A percentile compares a stretch with the other conserved stretches of the same genome.
phyloP scores from a whole-genome alignment of 2,797 vertebrate genomes.

The Sebastes elongatus region DNA sequence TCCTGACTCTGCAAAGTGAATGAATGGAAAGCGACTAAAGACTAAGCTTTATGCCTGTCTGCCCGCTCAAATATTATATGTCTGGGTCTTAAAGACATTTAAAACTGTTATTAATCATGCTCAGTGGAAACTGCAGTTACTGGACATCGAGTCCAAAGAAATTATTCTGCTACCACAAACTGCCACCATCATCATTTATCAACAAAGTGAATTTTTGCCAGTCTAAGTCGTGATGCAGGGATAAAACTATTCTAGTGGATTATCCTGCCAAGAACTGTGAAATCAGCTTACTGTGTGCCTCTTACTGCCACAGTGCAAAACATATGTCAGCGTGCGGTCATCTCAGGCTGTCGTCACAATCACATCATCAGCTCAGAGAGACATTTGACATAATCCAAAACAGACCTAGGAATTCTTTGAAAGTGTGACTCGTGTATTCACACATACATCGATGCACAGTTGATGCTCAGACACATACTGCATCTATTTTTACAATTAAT shows the following conservation, averaged over 20 bases:
- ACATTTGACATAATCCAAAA: conserved; percentile 43
- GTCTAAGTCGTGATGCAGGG: conserved; percentile 36
- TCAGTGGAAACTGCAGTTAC: conserved; percentile 20
- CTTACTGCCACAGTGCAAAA: conserved; percentile 40
- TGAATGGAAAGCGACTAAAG: conserved; percentile 23
- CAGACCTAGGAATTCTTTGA: conserved; percentile 19
- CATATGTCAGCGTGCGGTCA: conserved; percentile 14
- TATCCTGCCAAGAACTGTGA: conserved; percentile 53
- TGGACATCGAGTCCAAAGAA: neutral
- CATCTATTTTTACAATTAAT: neutral
- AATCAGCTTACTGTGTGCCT: conserved; percentile 60
- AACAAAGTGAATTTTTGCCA: conserved; percentile 30
- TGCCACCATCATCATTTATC: conserved; percentile 30
- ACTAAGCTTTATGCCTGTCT: neutral
- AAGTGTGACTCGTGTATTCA: conserved; percentile 23
- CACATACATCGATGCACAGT: neutral
- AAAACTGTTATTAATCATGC: conserved; percentile 19
- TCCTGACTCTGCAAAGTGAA: conserved; percentile 33
- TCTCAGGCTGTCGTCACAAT: conserved; percentile 41
- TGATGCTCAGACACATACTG: neutral
- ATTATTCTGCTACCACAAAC: conserved; percentile 6
- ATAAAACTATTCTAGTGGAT: conserved; percentile 51
- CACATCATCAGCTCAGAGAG: conserved; percentile 43
- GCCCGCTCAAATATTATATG: conserved; percentile 6
- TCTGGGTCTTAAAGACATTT: conserved; percentile 31